A percentile compares a stretch with the other conserved stretches of the same genome.
These are phyloP conservation scores for Pyrgus malvae DNA, from an alignment of 2,888 invertebrate genomes.

Conservation along the genomic window DNA sequence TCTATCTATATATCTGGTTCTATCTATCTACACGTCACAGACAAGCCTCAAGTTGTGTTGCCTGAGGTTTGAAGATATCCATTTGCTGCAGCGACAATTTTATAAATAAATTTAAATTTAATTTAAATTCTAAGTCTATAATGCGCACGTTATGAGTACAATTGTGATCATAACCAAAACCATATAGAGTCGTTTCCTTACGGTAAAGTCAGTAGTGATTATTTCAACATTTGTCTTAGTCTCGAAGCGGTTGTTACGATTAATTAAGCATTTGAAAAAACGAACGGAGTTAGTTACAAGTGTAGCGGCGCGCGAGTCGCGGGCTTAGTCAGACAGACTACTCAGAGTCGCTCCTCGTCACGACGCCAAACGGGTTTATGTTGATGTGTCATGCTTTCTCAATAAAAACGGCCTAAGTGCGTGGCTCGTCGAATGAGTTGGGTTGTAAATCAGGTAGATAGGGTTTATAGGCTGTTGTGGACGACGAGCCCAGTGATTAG, in stretches of 20 bases:
- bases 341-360: slow-evolving; percentile 42
- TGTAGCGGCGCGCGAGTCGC: slow-evolving; percentile 30
- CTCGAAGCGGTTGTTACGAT: slow-evolving; percentile 26
- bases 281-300: slow-evolving; percentile 46
- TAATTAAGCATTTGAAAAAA: slow-evolving; percentile 36
- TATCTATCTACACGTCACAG: too few species aligned
- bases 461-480: slow-evolving; percentile 21
- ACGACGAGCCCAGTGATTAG: too few species aligned
- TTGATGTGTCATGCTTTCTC: slow-evolving; percentile 45
- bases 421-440: slow-evolving; percentile 22
- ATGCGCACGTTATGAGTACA: too few species aligned
- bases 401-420: slow-evolving; percentile 37
- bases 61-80: too few species aligned
- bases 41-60: too few species aligned
- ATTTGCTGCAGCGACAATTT: too few species aligned
- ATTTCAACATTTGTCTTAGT: background rate
- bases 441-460: slow-evolving; percentile 33
- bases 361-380: slow-evolving; percentile 44
- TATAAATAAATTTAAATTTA: too few species aligned
- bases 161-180: too few species aligned
- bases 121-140: too few species aligned
- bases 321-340: slow-evolving; percentile 39
- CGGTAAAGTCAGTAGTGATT: background rate
- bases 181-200: too few species aligned
- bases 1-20: too few species aligned